phyloP scores from a whole-genome alignment of 2,888 invertebrate species.

The Argyresthia albistria region DNA sequence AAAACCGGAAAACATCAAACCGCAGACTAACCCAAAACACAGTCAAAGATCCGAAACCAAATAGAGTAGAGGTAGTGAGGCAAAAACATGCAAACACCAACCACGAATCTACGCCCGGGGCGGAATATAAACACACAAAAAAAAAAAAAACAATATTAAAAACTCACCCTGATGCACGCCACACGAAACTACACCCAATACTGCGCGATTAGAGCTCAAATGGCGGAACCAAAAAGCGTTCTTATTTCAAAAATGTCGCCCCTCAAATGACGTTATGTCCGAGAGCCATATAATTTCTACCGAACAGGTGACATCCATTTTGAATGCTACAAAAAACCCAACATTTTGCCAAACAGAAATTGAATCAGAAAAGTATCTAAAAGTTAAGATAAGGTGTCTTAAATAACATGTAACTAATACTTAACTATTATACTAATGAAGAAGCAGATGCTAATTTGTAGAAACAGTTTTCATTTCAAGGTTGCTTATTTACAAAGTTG shows the following conservation, averaged over 20 bases:
- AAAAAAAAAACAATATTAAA: constrained; percentile 19
- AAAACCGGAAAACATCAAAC: constrained; percentile 32
- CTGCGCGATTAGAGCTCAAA: neutral
- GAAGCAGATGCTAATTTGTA: neutral
- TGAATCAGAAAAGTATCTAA: neutral
- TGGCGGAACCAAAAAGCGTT: neutral
- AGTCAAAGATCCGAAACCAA: constrained; percentile 50
- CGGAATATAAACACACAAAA: constrained; percentile 9
- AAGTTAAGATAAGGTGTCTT: too few species aligned
- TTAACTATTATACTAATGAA: neutral
- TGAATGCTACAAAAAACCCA: neutral
- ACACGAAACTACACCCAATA: neutral
- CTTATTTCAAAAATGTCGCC: constrained; percentile 17
- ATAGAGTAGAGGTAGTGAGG: constrained; percentile 29
- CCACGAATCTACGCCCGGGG: constrained; percentile 24
- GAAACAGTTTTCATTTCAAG: neutral
- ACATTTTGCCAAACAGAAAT: neutral
- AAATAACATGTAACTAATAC: neutral
- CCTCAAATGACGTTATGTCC: constrained; percentile 13
- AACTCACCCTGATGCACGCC: constrained; percentile 5
- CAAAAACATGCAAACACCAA: constrained; percentile 47
- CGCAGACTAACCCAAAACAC: constrained; percentile 37
- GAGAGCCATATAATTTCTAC: constrained; percentile 28
- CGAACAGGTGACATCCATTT: constrained; percentile 15
- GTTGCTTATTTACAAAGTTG: too few species aligned